Percentiles rank a stretch among this genome's conserved stretches.
phyloP scores from a whole-genome alignment of 2,113 vertebrate genomes.

The Ranitomeya variabilis region DNA sequence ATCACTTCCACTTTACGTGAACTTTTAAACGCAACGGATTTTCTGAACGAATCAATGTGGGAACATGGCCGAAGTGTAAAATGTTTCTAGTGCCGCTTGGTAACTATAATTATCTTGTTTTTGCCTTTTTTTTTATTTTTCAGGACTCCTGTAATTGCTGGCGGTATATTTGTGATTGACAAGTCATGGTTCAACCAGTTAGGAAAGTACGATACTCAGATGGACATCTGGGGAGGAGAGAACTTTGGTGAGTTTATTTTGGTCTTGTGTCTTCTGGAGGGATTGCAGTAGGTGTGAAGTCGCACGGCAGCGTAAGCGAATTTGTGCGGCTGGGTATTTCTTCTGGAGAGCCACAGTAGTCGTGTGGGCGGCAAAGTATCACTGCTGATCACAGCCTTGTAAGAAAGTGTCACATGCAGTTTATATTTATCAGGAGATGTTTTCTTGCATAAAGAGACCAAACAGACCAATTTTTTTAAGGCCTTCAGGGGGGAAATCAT shows the following conservation, averaged over 20 bases:
- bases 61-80: neutral
- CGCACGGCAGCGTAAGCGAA: constrained; percentile 19
- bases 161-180: constrained; percentile 96
- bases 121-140: constrained; percentile 21
- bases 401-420: neutral
- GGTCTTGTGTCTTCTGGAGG: neutral
- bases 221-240: constrained; percentile 99
- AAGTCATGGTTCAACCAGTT: constrained; percentile 98
- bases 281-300: constrained; percentile 30
- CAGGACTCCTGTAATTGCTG: constrained; percentile 97
- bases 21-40: too few species aligned
- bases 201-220: constrained; percentile 96
- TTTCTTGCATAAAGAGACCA: constrained; percentile 22
- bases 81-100: neutral
- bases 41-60: too few species aligned
- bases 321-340: constrained; percentile 31
- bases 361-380: constrained; percentile 26
- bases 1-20: too few species aligned
- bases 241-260: constrained; percentile 88
- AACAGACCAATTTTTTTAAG: neutral
- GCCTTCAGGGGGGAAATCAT: neutral
- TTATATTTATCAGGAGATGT: constrained; percentile 34
- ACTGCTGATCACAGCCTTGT: constrained; percentile 2
- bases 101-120: neutral
- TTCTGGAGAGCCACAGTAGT: constrained; percentile 5